These are phyloP conservation scores for Pholis gunnellus DNA, from an alignment of 2,113 vertebrate species.

Conservation along the genomic window DNA sequence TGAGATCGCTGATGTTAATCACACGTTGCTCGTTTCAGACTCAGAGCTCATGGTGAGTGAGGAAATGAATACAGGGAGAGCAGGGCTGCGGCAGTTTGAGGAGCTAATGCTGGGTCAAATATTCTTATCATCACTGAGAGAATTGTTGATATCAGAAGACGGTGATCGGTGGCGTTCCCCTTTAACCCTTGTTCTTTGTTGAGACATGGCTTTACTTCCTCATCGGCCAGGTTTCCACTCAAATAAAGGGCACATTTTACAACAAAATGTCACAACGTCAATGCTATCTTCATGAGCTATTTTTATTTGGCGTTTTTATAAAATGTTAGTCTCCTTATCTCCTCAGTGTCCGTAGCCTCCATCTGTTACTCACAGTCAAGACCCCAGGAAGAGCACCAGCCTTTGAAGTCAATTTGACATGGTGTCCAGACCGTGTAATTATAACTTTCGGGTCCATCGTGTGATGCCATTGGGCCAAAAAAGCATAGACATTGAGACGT, in stretches of 20 bases:
- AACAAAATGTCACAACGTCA: not conserved
- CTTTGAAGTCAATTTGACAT: no score
- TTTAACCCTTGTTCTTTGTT: not conserved
- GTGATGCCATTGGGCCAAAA: no score
- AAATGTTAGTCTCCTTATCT: no score
- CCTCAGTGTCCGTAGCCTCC: no score
- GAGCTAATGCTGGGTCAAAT: slow-evolving; percentile 2
- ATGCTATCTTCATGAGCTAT: not conserved
- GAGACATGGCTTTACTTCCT: not conserved
- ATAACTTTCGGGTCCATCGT: no score
- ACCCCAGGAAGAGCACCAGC: no score
- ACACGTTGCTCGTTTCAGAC: slow-evolving; percentile 29
- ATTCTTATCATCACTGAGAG: slow-evolving; percentile 20
- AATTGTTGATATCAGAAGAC: slow-evolving; percentile 43
- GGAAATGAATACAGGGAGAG: slow-evolving; percentile 9
- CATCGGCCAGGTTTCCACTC: not conserved
- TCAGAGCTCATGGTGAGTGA: not conserved
- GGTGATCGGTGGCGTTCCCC: not conserved
- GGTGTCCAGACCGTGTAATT: no score
- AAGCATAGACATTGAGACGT: no score
- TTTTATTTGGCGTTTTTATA: no score
- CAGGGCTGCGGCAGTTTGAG: not conserved
- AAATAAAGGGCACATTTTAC: not conserved
- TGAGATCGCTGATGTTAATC: slow-evolving; percentile 62
- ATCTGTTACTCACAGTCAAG: no score